A percentile compares a stretch with the other conserved stretches of the same genome.
These are phyloP conservation scores for Camptogramma bilineatum DNA, from an alignment of 2,888 invertebrate species.

Conservation along the genomic window DNA sequence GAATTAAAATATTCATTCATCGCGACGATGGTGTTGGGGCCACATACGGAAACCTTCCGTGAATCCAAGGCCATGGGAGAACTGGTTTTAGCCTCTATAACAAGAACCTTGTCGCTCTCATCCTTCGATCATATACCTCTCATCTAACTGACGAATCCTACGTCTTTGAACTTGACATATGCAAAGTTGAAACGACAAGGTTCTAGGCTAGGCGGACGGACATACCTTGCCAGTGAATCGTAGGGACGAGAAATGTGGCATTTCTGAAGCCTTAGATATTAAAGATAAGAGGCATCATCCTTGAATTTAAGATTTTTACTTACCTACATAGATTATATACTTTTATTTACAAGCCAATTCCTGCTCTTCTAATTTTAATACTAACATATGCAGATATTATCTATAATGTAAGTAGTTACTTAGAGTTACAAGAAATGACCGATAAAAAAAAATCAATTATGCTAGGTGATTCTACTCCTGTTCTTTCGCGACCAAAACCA, in stretches of 20 bases:
- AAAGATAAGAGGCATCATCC: background rate
- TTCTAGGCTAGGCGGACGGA: constrained; percentile 7
- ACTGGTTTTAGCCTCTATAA: constrained; percentile 68
- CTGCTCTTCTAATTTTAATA: too few species aligned
- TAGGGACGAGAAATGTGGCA: constrained; percentile 19
- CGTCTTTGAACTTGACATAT: constrained; percentile 2
- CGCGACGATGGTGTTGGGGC: constrained; percentile 54
- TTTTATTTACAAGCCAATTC: too few species aligned
- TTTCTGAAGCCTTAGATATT: background rate
- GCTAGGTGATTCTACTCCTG: too few species aligned
- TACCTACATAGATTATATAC: too few species aligned
- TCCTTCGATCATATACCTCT: too few species aligned
- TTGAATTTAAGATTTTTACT: background rate
- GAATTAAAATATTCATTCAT: constrained; percentile 44
- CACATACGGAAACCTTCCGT: constrained; percentile 73
- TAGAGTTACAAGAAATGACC: too few species aligned
- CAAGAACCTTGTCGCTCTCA: constrained; percentile 31
- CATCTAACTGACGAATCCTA: constrained; percentile 1
- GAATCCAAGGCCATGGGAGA: constrained; percentile 67
- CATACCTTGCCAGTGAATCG: constrained; percentile 8
- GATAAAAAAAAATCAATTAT: too few species aligned
- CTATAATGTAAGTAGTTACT: too few species aligned
- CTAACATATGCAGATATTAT: too few species aligned
- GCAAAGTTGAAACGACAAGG: constrained; percentile 18
- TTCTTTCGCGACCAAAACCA: too few species aligned